These are phyloP conservation scores for Thryonomys swinderianus DNA, from an alignment of 2,113 vertebrate species.

Conservation along the genomic window DNA sequence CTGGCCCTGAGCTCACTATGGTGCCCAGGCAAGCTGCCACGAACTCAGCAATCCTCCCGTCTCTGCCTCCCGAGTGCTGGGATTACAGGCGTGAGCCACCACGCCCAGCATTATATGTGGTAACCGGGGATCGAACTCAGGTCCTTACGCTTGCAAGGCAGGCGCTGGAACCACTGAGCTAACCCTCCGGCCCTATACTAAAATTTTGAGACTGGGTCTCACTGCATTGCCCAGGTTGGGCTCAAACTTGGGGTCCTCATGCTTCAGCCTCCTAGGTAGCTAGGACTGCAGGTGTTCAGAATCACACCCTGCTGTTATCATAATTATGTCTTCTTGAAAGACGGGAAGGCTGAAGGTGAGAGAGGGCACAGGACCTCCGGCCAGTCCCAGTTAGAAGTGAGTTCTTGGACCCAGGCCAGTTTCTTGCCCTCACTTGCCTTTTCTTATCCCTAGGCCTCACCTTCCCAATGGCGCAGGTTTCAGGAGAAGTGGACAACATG, in stretches of 20 bases:
- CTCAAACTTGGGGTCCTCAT: neutral
- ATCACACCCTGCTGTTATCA: neutral
- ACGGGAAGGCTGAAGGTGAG: neutral
- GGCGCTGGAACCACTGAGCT: too few relatives aligned
- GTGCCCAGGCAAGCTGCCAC: too few relatives aligned
- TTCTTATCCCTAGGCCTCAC: constrained; percentile 41
- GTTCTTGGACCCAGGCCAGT: neutral
- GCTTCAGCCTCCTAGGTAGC: neutral
- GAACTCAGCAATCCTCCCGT: too few relatives aligned
- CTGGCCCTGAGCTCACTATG: too few relatives aligned
- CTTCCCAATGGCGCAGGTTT: constrained; percentile 90
- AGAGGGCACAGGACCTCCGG: neutral
- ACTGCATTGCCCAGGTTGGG: neutral
- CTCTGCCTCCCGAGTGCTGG: too few relatives aligned
- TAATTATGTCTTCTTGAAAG: neutral
- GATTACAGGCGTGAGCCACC: too few relatives aligned
- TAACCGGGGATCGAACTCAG: too few relatives aligned
- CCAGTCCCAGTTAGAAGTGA: neutral
- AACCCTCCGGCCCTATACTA: too few relatives aligned
- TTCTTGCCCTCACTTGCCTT: neutral
- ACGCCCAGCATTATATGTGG: too few relatives aligned
- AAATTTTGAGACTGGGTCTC: neutral
- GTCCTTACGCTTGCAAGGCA: too few relatives aligned
- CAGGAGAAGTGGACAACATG: constrained; percentile 93
- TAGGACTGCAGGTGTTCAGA: neutral